Evolutionary conservation across 1,140 invertebrate species (phyloP), one percentile per base, ranked within the genome.

Genomic region (Drosophila mayri): DNA sequence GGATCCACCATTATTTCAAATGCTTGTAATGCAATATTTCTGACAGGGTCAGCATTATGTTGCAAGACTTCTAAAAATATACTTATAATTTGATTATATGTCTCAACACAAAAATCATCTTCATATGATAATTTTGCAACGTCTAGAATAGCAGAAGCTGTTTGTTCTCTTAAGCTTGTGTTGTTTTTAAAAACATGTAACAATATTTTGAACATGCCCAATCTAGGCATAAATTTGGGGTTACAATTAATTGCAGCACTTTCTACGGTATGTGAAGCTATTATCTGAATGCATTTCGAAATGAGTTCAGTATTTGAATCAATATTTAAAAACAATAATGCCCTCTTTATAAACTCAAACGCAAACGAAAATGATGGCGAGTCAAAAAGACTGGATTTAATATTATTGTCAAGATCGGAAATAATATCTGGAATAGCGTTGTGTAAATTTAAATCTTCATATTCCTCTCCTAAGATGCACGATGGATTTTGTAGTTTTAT

Each of bases 21-120:
- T 49, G 95, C 96, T 81, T 97, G 94, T 16, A 98, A 93, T 1
- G 96, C 95, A 0, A 97, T 95, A 93, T 98, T 97, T 77, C 98
- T 94, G 0, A 98, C 95, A n/a, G 95, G 94, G 70, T 95, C 92
- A 8, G 93, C 87, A 40, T 67, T 54, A 92, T 95, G 96, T 92
- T 97, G 96, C 49, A 99, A 91, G 2, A 96, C 96, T 40, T 94
- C 93, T n/a, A 98, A 94, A 61, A 99, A 94, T 32, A 96, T 95
- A 59, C 94, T 93, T 43, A 98, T 95, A 92, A 98, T 97, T n/a
- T 95, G 95, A 4, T 93, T 91, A 41, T 94, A 93, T 2, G 96
- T 96, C 37, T 91, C 92, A 46, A 95, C 94, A 77, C 95, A 95
- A 4, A 94, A 95, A 16, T 93, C 88, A 18, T 94, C 93, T 1